Percentiles rank a stretch among this genome's conserved stretches.
phyloP scores from a whole-genome alignment of 1,140 invertebrate genomes.

The Neodiprion pinetum region DNA sequence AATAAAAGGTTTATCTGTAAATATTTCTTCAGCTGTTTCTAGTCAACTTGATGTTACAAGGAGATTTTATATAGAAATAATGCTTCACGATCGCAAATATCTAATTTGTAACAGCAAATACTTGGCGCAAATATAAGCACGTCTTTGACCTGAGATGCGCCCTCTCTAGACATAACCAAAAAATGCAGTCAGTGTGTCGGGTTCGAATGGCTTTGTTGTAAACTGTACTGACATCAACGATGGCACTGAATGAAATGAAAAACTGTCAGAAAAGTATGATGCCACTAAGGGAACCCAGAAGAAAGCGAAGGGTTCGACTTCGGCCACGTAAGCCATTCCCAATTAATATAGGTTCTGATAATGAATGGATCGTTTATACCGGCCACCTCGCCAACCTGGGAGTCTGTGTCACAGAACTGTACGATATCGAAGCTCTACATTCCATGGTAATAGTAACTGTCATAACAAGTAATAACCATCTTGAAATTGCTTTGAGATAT shows the following conservation, averaged over 20 bases:
- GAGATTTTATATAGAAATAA: no score
- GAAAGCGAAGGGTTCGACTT: constrained; percentile 52
- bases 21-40: no score
- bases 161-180: neutral
- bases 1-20: no score
- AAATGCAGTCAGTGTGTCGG: neutral
- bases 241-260: neutral
- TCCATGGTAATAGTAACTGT: constrained; percentile 61
- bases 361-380: constrained; percentile 61
- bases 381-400: constrained; percentile 70
- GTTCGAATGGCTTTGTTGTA: neutral
- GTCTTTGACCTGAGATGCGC: constrained; percentile 2
- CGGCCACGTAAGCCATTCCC: constrained; percentile 56
- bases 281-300: constrained; percentile 57
- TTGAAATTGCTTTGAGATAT: constrained; percentile 7
- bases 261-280: constrained; percentile 44
- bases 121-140: neutral
- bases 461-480: neutral
- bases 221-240: neutral
- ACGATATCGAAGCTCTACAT: constrained; percentile 69
- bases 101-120: no score
- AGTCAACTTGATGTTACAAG: no score
- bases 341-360: constrained; percentile 56
- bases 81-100: no score
- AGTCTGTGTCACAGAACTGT: constrained; percentile 67